These are phyloP conservation scores for Atta colombica DNA, from an alignment of 1,140 invertebrate genomes.

Conservation along the genomic window DNA sequence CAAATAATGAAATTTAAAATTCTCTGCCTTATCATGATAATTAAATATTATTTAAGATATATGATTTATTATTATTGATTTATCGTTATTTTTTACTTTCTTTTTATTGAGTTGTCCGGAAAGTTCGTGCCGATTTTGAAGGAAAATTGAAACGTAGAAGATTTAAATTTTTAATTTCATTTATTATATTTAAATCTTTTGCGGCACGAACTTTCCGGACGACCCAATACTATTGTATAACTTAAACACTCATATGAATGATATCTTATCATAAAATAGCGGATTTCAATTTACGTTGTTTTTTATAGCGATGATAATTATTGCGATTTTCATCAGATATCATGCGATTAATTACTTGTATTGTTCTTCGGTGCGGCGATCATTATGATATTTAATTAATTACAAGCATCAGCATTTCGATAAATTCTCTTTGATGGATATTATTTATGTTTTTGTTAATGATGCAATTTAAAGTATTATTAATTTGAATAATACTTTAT, in stretches of 20 bases:
- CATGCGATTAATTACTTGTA: constrained; percentile 46
- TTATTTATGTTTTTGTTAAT: constrained; percentile 36
- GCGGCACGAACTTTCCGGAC: no score
- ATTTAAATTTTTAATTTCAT: no score
- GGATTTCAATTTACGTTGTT: not conserved
- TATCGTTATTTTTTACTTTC: not conserved
- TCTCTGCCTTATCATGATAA: not conserved
- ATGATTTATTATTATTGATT: constrained; percentile 3
- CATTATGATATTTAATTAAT: constrained; percentile 56
- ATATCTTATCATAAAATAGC: constrained; percentile 42
- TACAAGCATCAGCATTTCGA: constrained; percentile 33
- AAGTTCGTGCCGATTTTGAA: no score
- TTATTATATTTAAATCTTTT: no score
- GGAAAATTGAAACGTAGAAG: no score
- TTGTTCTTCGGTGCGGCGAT: constrained; percentile 9
- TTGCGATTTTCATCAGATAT: constrained; percentile 32
- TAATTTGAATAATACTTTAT: not conserved
- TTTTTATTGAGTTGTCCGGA: not conserved
- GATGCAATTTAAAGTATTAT: constrained; percentile 15
- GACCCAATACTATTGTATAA: not conserved
- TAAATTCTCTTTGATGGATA: constrained; percentile 2
- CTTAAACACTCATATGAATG: not conserved
- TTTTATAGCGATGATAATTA: constrained; percentile 47
- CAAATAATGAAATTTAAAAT: not conserved
- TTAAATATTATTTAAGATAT: not conserved